These are phyloP conservation scores for Hydrolagus affinis DNA, from an alignment of 2,113 vertebrate species.

Conservation along the genomic window DNA sequence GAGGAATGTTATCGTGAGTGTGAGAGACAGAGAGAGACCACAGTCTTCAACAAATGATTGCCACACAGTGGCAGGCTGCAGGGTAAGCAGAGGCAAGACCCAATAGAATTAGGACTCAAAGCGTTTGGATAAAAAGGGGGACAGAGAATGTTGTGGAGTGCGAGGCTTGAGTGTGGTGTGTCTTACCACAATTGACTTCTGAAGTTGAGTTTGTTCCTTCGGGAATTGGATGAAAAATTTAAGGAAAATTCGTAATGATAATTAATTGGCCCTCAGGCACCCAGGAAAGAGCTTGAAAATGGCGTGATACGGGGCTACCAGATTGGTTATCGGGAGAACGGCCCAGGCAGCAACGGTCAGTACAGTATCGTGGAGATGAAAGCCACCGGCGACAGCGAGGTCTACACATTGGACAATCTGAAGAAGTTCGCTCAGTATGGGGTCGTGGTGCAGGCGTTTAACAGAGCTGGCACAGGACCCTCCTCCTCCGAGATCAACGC, in stretches of 20 bases:
- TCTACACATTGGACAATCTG: conserved; percentile 93
- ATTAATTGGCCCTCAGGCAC: conserved; percentile 70
- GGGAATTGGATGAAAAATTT: too few species aligned
- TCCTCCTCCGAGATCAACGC: conserved; percentile 97
- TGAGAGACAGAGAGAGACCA: background rate
- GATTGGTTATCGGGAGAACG: conserved; percentile 93
- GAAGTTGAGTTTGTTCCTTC: too few species aligned
- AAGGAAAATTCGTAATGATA: too few species aligned
- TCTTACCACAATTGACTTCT: too few species aligned
- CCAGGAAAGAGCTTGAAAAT: conserved; percentile 91
- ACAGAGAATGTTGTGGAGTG: too few species aligned
- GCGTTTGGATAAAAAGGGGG: too few species aligned
- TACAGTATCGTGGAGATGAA: conserved; percentile 99
- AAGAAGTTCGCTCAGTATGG: conserved; percentile 96
- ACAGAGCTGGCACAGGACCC: conserved; percentile 86
- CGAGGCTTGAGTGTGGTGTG: too few species aligned
- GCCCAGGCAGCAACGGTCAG: conserved; percentile 90
- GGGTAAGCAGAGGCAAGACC: too few species aligned
- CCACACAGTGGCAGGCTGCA: too few species aligned
- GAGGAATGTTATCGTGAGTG: background rate
- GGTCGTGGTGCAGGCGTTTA: conserved; percentile 95
- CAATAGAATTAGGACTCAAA: too few species aligned
- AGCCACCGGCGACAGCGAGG: conserved; percentile 88
- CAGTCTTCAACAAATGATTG: too few species aligned
- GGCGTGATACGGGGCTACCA: conserved; percentile 95